Conservation (phyloP, 2,113 vertebrate genomes). For the human region GRCh38 chrX:139873501-139874000, state of each 20-base stretch:
- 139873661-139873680: too few species aligned
- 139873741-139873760: not conserved
- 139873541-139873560: too few species aligned
- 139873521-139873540: too few species aligned
- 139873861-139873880: not conserved
- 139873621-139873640: too few species aligned
- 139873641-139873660: too few species aligned
- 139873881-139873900: not conserved
- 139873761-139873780: not conserved
- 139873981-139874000: not conserved
- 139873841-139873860: not conserved
- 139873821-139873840: not conserved
- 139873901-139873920: not conserved
- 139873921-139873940: not conserved
- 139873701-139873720: too few species aligned
- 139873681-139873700: too few species aligned
- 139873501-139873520: too few species aligned
- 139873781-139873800: not conserved
- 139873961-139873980: not conserved
- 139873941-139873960: not conserved
- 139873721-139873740: not conserved
- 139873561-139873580: too few species aligned
- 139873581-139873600: too few species aligned
- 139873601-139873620: too few species aligned
- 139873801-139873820: slow-evolving; percentile 2